phyloP scores from a whole-genome alignment of 2,113 vertebrate genomes.

The Ictalurus furcatus region DNA sequence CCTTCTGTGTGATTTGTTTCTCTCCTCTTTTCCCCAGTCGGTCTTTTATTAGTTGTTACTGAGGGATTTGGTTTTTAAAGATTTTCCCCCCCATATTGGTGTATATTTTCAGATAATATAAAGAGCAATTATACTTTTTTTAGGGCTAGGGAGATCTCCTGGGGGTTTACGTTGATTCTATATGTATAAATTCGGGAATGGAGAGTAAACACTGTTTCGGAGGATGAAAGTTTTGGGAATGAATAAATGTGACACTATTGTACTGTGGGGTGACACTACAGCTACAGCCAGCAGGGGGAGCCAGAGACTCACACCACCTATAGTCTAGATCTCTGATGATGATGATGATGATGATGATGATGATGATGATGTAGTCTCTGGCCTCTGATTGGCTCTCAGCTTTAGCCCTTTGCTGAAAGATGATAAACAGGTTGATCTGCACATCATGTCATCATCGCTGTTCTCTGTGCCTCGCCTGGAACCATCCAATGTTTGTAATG shows the following conservation, averaged over 20 bases:
- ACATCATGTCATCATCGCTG: slow-evolving; percentile 17
- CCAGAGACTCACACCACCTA: slow-evolving; percentile 23
- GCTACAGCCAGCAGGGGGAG: slow-evolving; percentile 58
- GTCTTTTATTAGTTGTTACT: slow-evolving; percentile 57
- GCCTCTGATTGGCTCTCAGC: neutral
- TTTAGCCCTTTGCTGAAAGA: slow-evolving; percentile 3
- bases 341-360: neutral
- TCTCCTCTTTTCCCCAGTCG: slow-evolving; percentile 30
- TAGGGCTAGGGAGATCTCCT: slow-evolving; percentile 23
- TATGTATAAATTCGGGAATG: slow-evolving; percentile 43
- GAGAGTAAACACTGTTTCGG: slow-evolving; percentile 46
- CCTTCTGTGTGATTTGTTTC: slow-evolving; percentile 47
- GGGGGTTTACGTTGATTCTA: slow-evolving; percentile 40
- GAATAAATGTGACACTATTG: slow-evolving; percentile 47
- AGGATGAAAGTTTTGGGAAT: slow-evolving; percentile 3
- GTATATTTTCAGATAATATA: slow-evolving; percentile 73
- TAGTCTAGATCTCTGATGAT: neutral
- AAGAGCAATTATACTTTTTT: slow-evolving; percentile 64
- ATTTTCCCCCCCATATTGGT: slow-evolving; percentile 60
- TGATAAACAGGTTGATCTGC: slow-evolving; percentile 33
- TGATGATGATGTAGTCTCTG: neutral
- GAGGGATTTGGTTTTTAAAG: slow-evolving; percentile 64
- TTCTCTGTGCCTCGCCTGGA: slow-evolving; percentile 55
- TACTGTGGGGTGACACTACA: slow-evolving; percentile 49
- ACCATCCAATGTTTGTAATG: slow-evolving; percentile 68